Evolutionary conservation across 2,113 vertebrate genomes (phyloP).

Genomic region (Semnopithecus entellus): DNA sequence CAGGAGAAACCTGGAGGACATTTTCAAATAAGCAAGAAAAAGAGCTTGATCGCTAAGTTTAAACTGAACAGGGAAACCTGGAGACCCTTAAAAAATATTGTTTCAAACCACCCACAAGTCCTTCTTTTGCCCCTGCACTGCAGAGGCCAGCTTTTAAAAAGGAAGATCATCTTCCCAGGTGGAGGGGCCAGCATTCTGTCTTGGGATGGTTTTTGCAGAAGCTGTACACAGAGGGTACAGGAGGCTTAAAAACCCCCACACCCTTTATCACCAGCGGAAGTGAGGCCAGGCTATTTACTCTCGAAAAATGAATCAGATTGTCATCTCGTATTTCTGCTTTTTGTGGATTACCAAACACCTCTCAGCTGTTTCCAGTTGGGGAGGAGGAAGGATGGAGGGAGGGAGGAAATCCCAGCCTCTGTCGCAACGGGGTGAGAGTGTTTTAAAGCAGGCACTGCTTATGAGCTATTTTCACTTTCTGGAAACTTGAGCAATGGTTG

Average conservation of each 20-base stretch:
- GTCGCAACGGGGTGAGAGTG: conserved; percentile 79
- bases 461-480: conserved; percentile 82
- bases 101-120: not conserved
- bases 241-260: not conserved
- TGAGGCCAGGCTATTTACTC: not conserved
- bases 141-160: not conserved
- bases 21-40: not conserved
- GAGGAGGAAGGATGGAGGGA: conserved; percentile 76
- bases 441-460: conserved; percentile 76
- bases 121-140: not conserved
- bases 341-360: conserved; percentile 36
- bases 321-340: conserved; percentile 29
- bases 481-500: conserved; percentile 83
- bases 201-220: not conserved
- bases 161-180: not conserved
- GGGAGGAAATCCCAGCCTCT: conserved; percentile 81
- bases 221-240: accelerated
- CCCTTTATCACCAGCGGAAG: not conserved
- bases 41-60: not conserved
- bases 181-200: not conserved
- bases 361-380: conserved; percentile 69
- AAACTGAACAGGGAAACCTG: not conserved
- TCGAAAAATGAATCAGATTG: conserved; percentile 22
- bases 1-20: not conserved
- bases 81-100: not conserved